phyloP scores from a whole-genome alignment of 2,888 invertebrate species.

The Strigamia crassipes region DNA sequence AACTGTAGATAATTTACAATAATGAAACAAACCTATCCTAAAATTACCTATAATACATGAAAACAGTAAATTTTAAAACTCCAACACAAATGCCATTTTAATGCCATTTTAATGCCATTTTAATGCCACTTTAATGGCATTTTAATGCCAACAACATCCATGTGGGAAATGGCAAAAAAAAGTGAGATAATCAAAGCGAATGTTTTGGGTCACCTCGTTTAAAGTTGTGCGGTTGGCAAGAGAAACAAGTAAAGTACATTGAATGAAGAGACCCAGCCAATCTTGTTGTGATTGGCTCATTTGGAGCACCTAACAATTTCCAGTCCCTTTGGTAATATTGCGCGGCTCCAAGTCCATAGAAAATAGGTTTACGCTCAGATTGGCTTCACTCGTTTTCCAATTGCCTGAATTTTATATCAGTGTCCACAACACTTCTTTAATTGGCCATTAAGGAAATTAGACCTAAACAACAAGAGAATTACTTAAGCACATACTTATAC shows the following conservation, averaged over 20 bases:
- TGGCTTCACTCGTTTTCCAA: background rate
- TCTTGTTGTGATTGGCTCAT: background rate
- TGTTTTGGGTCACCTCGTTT: background rate
- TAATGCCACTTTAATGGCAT: no score
- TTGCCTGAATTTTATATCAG: background rate
- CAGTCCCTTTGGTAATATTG: background rate
- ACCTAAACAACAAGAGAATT: background rate
- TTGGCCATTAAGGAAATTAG: background rate
- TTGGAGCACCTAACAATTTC: background rate
- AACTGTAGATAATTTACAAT: no score
- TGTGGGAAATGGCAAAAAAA: background rate
- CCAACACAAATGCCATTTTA: no score
- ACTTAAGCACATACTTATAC: background rate
- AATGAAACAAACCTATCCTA: no score
- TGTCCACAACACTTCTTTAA: background rate
- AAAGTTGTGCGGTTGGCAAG: background rate
- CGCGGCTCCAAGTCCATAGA: background rate
- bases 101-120: no score
- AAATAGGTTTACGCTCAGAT: background rate
- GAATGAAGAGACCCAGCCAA: background rate
- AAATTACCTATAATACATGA: no score
- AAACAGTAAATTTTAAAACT: no score
- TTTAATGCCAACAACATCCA: no score
- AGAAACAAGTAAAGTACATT: background rate
- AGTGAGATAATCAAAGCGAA: background rate